Conservation (phyloP, 2,888 invertebrate species). For the Tromatobia lineatoria region DNA sequence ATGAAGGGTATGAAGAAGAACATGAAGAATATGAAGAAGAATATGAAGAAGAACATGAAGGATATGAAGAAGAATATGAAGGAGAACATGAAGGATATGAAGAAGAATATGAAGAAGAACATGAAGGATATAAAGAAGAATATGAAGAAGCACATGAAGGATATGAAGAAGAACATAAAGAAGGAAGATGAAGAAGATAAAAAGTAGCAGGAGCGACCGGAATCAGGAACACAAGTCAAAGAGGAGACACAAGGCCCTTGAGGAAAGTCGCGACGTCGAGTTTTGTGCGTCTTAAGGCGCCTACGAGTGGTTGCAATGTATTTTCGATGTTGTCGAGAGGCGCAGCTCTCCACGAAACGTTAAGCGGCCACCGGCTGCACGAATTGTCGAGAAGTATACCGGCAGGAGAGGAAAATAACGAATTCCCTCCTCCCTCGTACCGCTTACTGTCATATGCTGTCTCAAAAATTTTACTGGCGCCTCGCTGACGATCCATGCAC, state of each 20-base stretch:
- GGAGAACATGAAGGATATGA: too few relatives aligned
- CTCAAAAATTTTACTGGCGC: background rate
- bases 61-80: slow-evolving; percentile 4
- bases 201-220: slow-evolving; percentile 5
- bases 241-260: slow-evolving; percentile 52
- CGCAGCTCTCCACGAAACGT: background rate
- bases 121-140: too few relatives aligned
- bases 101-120: too few relatives aligned
- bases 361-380: background rate
- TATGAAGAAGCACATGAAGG: background rate
- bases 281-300: slow-evolving; percentile 52
- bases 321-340: slow-evolving; percentile 8
- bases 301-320: slow-evolving; percentile 55
- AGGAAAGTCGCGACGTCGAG: slow-evolving; percentile 59
- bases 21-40: background rate
- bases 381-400: background rate
- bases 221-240: slow-evolving; percentile 38
- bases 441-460: background rate
- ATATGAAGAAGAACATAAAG: background rate
- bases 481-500: background rate
- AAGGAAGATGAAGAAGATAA: slow-evolving; percentile 1
- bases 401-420: background rate
- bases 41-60: too few relatives aligned
- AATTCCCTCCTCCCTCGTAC: background rate
- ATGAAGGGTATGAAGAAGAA: too few relatives aligned